Evolutionary conservation across 2,888 invertebrate species (phyloP).

Genomic region (Aphodius sticticus): DNA sequence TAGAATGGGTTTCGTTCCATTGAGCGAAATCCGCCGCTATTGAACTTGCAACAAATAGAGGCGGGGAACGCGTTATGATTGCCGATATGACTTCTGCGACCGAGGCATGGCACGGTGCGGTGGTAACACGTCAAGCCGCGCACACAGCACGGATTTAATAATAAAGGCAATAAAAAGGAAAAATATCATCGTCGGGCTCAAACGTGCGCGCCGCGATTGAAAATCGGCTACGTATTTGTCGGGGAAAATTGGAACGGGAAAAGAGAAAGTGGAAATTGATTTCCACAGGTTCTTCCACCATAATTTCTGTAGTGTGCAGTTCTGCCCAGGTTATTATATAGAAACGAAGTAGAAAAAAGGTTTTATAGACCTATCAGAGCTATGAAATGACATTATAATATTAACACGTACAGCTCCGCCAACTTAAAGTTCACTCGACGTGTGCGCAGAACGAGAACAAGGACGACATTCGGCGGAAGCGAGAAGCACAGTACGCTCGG

Average conservation of each 20-base stretch:
- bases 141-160: slow-evolving; percentile 5
- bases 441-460: no score
- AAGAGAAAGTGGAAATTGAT: background rate
- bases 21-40: slow-evolving; percentile 23
- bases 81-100: slow-evolving; percentile 19
- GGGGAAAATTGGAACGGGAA: background rate
- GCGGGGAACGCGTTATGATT: slow-evolving; percentile 12
- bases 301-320: no score
- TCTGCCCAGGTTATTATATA: no score
- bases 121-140: background rate
- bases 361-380: no score
- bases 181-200: slow-evolving; percentile 6
- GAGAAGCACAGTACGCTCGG: no score
- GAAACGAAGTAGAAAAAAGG: no score
- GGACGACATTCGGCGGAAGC: no score
- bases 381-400: no score
- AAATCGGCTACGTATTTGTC: background rate
- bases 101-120: slow-evolving; percentile 6
- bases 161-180: slow-evolving; percentile 17
- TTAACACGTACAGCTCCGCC: no score
- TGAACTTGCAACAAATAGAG: slow-evolving; percentile 19
- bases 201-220: background rate
- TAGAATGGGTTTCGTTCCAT: slow-evolving; percentile 25
- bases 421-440: no score
- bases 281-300: background rate